Percentiles rank a stretch among this genome's conserved stretches.
phyloP scores from a whole-genome alignment of 2,888 invertebrate genomes.

The Leptinotarsa peninsularis region DNA sequence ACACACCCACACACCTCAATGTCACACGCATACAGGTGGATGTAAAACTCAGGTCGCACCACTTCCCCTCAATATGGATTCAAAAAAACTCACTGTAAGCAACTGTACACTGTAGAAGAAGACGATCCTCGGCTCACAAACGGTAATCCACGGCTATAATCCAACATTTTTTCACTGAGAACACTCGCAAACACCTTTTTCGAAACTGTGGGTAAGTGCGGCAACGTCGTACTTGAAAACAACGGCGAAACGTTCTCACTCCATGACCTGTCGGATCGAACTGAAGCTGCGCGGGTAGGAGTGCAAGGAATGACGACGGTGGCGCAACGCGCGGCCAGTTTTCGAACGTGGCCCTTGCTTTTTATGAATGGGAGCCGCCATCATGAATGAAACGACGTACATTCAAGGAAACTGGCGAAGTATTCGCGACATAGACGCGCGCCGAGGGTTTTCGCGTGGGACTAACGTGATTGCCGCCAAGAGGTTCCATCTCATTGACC shows the following conservation, averaged over 20 bases:
- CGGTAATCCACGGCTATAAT: constrained; percentile 32
- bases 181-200: constrained; percentile 34
- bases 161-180: constrained; percentile 40
- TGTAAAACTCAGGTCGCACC: constrained; percentile 46
- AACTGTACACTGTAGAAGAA: constrained; percentile 30
- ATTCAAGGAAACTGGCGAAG: constrained; percentile 64
- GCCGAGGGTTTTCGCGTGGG: constrained; percentile 13
- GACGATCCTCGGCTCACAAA: constrained; percentile 29
- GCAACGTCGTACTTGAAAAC: constrained; percentile 39
- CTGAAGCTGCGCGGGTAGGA: constrained; percentile 56
- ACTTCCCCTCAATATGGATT: constrained; percentile 50
- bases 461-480: background rate
- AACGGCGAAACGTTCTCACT: constrained; percentile 42
- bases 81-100: constrained; percentile 51
- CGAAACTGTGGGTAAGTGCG: constrained; percentile 34
- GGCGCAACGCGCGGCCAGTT: constrained; percentile 60
- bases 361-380: constrained; percentile 81
- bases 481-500: no score
- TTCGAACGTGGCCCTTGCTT: constrained; percentile 69
- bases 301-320: constrained; percentile 56
- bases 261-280: constrained; percentile 47
- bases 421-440: constrained; percentile 52
- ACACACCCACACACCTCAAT: constrained; percentile 62
- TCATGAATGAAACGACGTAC: constrained; percentile 76
- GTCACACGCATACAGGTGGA: constrained; percentile 62